Base-by-base conservation (phyloP, 2,113 vertebrate genomes). In the Pseudopipra pipra region DNA sequence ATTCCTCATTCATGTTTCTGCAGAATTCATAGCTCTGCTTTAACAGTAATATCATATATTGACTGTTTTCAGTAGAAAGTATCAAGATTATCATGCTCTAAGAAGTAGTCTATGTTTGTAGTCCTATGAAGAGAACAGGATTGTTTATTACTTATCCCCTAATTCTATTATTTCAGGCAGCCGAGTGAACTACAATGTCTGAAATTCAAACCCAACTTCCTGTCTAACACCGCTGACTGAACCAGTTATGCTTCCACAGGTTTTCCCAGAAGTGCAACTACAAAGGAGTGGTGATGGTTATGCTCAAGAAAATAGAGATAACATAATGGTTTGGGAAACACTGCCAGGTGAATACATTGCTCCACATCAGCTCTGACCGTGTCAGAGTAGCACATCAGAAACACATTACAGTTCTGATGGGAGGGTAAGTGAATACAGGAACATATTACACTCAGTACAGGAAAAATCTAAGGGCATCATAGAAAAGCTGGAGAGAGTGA, bases 401-500 rank as follows among this genome's bases (percentile, higher is more conserved):
- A 81, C 73, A 72, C 41, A 23, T 91, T 65, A 87, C 3, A 61
- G 41, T 84, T 92, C 83, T 92, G 72, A 84, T 81, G 86, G 76
- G 61, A 95, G 80, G 30, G 51, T 70, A 80, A 76, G 58, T 43
- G 78, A 92, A 92, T 28, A 46, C 67, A 96, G 66, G 87, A 95
- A 76, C 47, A 72, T 43, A 80, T 33, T 70, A 95, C 89, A 88
- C 1, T 85, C 80, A 90, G 87, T 37, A 72, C 31, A 68, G 86
- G 82, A 95, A 81, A 73, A 91, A 91, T 95, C 82, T 77, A 84
- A 92, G 94, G 71, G 62, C 89, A 96, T 49, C 14, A 0, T 4
- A 90, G 73, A 67, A 96, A 85, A 92, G 87, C 83, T 89, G 95
- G 92, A 87, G 59, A 89, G 71, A 93, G 71, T 90, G 87, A 93